These are phyloP conservation scores for Pelodiscus sinensis DNA, from an alignment of 2,113 vertebrate species.

Conservation along the genomic window DNA sequence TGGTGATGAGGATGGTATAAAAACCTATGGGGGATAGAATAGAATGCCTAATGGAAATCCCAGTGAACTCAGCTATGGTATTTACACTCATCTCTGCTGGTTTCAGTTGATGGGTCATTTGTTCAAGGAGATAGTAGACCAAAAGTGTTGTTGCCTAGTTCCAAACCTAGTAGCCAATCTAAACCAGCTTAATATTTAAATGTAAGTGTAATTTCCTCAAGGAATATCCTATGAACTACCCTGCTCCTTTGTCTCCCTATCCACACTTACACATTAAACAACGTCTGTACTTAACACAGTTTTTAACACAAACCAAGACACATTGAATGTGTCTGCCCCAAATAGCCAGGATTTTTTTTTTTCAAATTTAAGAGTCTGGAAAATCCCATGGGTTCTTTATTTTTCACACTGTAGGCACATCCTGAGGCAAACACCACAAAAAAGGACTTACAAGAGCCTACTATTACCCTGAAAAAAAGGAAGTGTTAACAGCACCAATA, in stretches of 20 bases:
- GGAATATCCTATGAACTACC: not conserved
- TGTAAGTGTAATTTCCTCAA: not conserved
- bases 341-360: slow-evolving; percentile 7
- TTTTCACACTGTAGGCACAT: slow-evolving; percentile 27
- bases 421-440: slow-evolving; percentile 38
- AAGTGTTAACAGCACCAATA: slow-evolving; percentile 64
- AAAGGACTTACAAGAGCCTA: slow-evolving; percentile 31
- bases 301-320: slow-evolving; percentile 34
- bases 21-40: not conserved
- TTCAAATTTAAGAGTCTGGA: slow-evolving; percentile 10
- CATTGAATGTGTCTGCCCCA: slow-evolving; percentile 4
- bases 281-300: not conserved
- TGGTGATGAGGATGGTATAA: not conserved
- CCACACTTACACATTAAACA: not conserved
- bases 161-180: not conserved
- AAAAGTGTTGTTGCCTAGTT: not conserved
- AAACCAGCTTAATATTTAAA: not conserved
- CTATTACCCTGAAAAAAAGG: slow-evolving; percentile 43
- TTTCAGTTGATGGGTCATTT: not conserved
- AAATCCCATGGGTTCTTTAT: slow-evolving; percentile 32
- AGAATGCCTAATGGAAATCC: not conserved
- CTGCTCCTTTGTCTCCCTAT: not conserved
- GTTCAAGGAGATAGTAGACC: not conserved
- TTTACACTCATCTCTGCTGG: not conserved
- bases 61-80: not conserved